phyloP scores from a whole-genome alignment of 2,797 vertebrate genomes.

The Cossypha heuglini region DNA sequence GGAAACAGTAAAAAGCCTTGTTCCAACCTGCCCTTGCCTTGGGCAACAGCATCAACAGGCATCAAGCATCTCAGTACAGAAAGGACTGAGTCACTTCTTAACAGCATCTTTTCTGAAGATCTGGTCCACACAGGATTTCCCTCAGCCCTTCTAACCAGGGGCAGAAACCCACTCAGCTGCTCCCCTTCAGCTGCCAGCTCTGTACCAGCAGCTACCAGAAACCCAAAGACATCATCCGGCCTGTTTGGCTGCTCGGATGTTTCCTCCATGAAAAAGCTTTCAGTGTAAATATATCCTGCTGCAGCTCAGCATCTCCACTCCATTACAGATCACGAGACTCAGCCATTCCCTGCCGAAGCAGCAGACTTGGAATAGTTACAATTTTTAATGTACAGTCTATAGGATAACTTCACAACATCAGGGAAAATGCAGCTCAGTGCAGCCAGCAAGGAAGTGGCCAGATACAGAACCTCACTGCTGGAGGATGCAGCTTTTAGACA shows the following conservation, averaged over 20 bases:
- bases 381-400: conserved; percentile 40
- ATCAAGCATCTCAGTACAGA: conserved; percentile 36
- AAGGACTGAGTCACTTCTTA: background rate
- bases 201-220: background rate
- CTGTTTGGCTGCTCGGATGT: background rate
- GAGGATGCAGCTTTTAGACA: background rate
- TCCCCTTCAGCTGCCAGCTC: background rate
- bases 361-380: conserved; percentile 49
- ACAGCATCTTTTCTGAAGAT: background rate
- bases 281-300: conserved; percentile 40
- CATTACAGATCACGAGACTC: conserved; percentile 26
- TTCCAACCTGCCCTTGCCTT: conserved; percentile 50
- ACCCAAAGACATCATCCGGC: background rate
- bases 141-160: background rate
- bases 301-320: conserved; percentile 52
- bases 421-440: background rate
- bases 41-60: conserved; percentile 20
- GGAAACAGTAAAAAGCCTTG: background rate
- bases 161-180: background rate
- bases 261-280: background rate
- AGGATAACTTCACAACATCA: background rate
- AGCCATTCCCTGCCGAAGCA: conserved; percentile 30
- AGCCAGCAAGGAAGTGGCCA: background rate
- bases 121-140: background rate
- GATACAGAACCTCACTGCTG: background rate